phyloP scores from a whole-genome alignment of 2,797 vertebrate species.

The Poecilia wingei region DNA sequence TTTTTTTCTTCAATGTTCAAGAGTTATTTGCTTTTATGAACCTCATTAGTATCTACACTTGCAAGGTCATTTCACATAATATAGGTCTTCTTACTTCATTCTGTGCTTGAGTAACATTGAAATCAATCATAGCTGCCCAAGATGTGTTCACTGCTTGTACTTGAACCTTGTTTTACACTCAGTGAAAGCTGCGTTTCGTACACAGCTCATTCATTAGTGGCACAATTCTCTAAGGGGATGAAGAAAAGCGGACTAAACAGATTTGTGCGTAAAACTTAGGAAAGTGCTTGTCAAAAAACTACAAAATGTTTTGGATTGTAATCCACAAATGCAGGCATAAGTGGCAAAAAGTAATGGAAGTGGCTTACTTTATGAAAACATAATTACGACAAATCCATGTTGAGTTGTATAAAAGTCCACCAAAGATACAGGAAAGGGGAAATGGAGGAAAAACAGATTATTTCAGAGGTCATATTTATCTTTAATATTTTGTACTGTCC shows the following conservation, averaged over 20 bases:
- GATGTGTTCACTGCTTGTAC: background rate
- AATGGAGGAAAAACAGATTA: background rate
- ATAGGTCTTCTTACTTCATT: background rate
- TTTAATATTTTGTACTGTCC: background rate
- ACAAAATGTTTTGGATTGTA: background rate
- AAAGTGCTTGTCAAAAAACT: background rate
- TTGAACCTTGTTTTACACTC: background rate
- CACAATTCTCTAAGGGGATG: background rate
- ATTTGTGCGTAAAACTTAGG: background rate
- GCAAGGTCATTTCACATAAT: conserved; percentile 2
- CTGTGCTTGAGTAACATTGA: background rate
- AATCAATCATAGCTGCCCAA: background rate
- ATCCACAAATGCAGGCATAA: background rate
- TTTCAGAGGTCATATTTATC: background rate
- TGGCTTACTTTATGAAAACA: background rate
- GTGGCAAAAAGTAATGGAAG: background rate
- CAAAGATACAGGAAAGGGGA: background rate
- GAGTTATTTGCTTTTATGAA: background rate
- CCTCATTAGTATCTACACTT: background rate
- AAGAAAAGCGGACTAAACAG: background rate
- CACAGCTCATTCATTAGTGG: background rate
- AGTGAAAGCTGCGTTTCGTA: background rate
- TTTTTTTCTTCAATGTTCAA: background rate
- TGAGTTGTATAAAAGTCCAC: background rate
- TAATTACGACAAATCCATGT: background rate